Base-by-base conservation (phyloP, 2,888 invertebrate species). In the Hydriomena furcata region DNA sequence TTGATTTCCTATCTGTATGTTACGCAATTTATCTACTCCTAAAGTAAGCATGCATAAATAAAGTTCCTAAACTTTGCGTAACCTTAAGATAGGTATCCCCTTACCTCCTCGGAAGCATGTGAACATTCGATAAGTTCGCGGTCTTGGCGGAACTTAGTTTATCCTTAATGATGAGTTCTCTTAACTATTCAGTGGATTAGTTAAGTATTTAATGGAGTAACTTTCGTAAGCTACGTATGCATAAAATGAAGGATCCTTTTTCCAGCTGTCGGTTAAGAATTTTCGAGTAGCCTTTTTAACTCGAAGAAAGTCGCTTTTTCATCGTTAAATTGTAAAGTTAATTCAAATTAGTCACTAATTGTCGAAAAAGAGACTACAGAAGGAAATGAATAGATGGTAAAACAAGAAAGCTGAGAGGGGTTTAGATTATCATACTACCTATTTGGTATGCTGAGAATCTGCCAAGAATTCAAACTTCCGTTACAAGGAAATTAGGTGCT, bases 401-500 rank as follows among this genome's bases (percentile, higher is more conserved):
- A 45, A 31, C 41, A 25, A 41, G 8, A 31, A 30, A 50, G 38
- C 43, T 44, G 34, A 40, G 34, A 20, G 31, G 32, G 43, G 24
- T 21, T 20, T 20, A 27, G 31, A 49, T 47, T 46, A 47, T 32
- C 43, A 46, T 37, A 45, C 20, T 38, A 43, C 30, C 34, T 47
- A 48, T 52, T 52, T 52, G 38, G 47, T 52, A 52, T 52, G 40
- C 52, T 30, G 52, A 52, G 52, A 47, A 47, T 43, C 20, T 52
- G 55, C 54, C 45, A 56, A 56, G 58, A 53, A 52, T 56, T 54
- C 55, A 56, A 58, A 61, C 58, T 58, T 58, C 61, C 61, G 61
- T 38, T 52, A 48, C 51, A 61, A 58, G 61, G 61, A 61, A 61
- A 58, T 61, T 61, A 61, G 58, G 46, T 55, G 47, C 54, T 61